Percentiles rank a stretch among this genome's conserved stretches.
phyloP scores from a whole-genome alignment of 2,888 invertebrate genomes.

The Sarcophaga carnaria region DNA sequence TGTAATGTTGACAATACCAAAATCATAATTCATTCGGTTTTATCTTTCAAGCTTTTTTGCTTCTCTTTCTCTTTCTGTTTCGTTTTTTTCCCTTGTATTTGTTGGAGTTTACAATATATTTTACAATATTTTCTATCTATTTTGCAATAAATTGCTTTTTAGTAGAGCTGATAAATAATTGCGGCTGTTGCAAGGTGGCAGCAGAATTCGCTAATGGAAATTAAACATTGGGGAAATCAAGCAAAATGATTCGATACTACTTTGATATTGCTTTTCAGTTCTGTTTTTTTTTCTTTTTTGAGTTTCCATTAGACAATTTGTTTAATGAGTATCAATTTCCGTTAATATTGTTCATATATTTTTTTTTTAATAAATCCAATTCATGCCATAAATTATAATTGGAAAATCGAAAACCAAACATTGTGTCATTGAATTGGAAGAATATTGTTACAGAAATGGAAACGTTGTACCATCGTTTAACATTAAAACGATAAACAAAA shows the following conservation, averaged over 20 bases:
- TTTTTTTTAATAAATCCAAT: constrained; percentile 4
- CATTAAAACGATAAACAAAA: too few species aligned
- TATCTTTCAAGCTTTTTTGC: constrained; percentile 28
- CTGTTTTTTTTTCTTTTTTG: constrained; percentile 10
- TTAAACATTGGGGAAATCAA: constrained; percentile 69
- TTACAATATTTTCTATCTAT: constrained; percentile 19
- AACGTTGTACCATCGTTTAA: too few species aligned
- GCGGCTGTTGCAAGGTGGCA: constrained; percentile 19
- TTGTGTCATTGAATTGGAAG: too few species aligned
- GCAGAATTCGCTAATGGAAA: constrained; percentile 63
- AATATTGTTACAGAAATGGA: too few species aligned
- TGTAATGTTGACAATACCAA: constrained; percentile 65
- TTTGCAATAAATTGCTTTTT: constrained; percentile 16
- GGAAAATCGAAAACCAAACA: too few species aligned
- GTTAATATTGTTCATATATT: background rate
- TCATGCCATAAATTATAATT: constrained; percentile 25
- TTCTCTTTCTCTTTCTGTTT: too few species aligned
- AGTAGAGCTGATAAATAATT: constrained; percentile 29
- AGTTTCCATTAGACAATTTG: constrained; percentile 45
- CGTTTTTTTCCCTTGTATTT: background rate
- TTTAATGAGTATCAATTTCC: constrained; percentile 54
- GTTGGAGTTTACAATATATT: background rate
- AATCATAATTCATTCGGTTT: constrained; percentile 61
- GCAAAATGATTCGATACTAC: constrained; percentile 13
- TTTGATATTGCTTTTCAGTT: constrained; percentile 27